A percentile compares a stretch with the other conserved stretches of the same genome.
These are phyloP conservation scores for Neuroterus valhalla DNA, from an alignment of 1,140 invertebrate species.

Conservation along the genomic window DNA sequence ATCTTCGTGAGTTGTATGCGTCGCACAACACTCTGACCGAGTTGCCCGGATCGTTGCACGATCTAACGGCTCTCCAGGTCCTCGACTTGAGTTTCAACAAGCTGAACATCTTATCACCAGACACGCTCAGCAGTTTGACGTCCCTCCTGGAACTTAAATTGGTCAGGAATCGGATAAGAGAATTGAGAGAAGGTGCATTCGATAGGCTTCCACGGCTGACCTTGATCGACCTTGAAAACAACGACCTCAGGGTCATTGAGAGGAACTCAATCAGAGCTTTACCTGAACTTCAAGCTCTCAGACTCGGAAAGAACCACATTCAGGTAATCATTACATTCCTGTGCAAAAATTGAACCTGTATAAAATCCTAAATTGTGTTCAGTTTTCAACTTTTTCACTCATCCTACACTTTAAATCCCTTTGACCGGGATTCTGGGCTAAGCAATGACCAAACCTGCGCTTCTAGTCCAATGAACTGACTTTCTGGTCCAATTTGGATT, in stretches of 20 bases:
- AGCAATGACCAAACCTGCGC: no score
- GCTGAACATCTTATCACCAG: constrained; percentile 81
- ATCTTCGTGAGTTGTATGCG: constrained; percentile 84
- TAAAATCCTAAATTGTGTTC: neutral
- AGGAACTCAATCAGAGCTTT: constrained; percentile 85
- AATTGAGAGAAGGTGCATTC: constrained; percentile 83
- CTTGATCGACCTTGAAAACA: constrained; percentile 86
- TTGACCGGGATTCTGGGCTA: no score
- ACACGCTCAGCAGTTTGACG: constrained; percentile 80
- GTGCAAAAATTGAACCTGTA: neutral
- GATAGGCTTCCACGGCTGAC: constrained; percentile 82
- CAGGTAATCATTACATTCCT: constrained; percentile 70
- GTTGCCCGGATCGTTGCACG: constrained; percentile 82
- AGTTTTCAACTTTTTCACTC: neutral
- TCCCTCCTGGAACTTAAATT: constrained; percentile 81
- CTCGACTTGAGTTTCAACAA: constrained; percentile 89
- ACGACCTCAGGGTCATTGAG: constrained; percentile 86
- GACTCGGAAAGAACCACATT: constrained; percentile 85
- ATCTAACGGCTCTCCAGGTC: constrained; percentile 80
- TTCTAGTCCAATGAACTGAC: no score
- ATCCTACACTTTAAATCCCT: no score
- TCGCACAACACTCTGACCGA: constrained; percentile 86
- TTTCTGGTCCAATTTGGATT: neutral
- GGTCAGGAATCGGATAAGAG: constrained; percentile 84
- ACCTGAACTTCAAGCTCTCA: constrained; percentile 84